A percentile compares a stretch with the other conserved stretches of the same genome.
Conservation (phyloP, 2,797 vertebrate genomes). For the Coreius guichenoti region DNA sequence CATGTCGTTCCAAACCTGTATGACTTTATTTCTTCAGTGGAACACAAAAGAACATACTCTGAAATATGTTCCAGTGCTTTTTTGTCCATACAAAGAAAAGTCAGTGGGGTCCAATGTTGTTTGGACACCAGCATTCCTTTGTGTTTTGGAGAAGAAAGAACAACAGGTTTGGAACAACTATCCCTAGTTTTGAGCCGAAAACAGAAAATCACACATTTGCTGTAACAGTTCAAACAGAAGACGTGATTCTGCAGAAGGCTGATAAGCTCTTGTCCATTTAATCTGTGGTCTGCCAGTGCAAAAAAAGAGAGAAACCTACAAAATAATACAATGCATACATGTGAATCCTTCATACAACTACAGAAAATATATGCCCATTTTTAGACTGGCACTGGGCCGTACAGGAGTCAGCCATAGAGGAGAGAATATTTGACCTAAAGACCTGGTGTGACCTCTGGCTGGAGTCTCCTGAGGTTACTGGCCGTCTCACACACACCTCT, state of each 20-base stretch:
- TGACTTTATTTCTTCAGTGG: background rate
- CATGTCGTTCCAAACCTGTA: background rate
- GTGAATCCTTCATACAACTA: background rate
- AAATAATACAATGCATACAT: background rate
- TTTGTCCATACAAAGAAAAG: background rate
- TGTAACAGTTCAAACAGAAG: background rate
- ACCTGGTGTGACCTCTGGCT: constrained; percentile 36
- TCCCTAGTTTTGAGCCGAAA: background rate
- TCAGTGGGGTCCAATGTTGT: background rate
- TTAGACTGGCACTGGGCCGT: background rate
- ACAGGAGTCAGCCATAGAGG: background rate
- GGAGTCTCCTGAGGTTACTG: constrained; percentile 35
- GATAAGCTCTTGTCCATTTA: background rate
- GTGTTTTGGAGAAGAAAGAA: background rate
- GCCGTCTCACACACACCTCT: constrained; percentile 20
- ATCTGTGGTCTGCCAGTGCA: background rate
- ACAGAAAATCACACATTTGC: background rate
- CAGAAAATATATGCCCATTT: background rate
- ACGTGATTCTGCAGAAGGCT: background rate
- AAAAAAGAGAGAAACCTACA: background rate
- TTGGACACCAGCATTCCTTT: background rate
- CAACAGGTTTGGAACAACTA: background rate
- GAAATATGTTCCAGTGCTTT: background rate
- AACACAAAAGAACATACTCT: background rate
- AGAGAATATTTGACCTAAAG: constrained; percentile 28